These are phyloP conservation scores for Liolophura sinensis DNA, from an alignment of 1,140 invertebrate species.

Conservation along the genomic window DNA sequence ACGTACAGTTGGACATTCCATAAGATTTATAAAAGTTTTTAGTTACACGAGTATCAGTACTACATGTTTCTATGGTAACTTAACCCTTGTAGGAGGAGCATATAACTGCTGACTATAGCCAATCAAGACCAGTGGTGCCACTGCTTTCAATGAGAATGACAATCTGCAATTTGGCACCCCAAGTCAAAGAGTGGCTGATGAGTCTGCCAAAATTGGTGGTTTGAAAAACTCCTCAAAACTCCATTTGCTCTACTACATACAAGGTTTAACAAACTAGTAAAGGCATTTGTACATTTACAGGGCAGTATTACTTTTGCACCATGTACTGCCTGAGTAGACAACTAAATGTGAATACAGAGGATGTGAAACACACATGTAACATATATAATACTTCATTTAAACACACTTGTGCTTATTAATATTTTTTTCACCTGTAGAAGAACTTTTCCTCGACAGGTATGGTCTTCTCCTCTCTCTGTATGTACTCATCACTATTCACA, in stretches of 20 bases:
- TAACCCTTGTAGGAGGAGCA: too few species aligned
- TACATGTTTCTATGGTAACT: too few species aligned
- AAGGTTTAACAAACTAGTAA: not conserved
- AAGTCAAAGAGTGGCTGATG: not conserved
- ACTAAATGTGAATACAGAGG: not conserved
- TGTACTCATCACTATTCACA: constrained; percentile 71
- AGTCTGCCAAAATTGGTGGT: not conserved
- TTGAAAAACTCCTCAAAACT: not conserved
- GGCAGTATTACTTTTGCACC: not conserved
- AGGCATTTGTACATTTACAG: not conserved
- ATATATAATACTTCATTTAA: too few species aligned
- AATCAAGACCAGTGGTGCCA: too few species aligned
- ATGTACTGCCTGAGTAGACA: constrained; percentile 60
- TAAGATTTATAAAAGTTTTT: too few species aligned
- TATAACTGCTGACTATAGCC: too few species aligned
- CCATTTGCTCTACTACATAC: not conserved
- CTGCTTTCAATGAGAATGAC: too few species aligned
- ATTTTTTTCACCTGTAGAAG: constrained; percentile 65
- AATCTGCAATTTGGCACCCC: too few species aligned
- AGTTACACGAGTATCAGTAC: too few species aligned
- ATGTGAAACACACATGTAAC: not conserved
- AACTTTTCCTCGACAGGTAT: constrained; percentile 84
- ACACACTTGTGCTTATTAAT: not conserved
- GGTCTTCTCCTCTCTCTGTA: constrained; percentile 69
- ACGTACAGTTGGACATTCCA: too few species aligned